Evolutionary conservation across 2,113 vertebrate genomes (phyloP).

Genomic region (Aleadryas rufinucha): DNA sequence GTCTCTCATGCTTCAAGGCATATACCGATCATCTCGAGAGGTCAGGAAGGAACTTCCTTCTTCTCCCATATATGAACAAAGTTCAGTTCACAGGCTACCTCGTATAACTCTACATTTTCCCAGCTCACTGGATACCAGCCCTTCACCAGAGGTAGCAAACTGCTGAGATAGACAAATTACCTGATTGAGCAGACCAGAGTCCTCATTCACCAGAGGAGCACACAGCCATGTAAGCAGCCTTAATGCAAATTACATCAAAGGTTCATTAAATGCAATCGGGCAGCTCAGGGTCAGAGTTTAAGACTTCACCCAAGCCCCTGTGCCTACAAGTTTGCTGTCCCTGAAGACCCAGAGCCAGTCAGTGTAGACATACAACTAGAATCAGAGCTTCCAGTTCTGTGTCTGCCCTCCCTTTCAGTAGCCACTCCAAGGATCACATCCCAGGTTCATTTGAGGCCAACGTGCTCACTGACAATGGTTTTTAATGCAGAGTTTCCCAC

Average conservation of each 20-base stretch:
- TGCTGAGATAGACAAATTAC: not conserved
- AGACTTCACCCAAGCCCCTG: not conserved
- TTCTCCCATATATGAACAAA: not conserved
- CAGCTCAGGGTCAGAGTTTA: not conserved
- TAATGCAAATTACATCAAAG: not conserved
- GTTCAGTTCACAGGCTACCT: not conserved
- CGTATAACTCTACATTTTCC: not conserved
- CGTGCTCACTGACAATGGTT: accelerated
- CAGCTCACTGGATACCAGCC: not conserved
- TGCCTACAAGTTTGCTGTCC: not conserved
- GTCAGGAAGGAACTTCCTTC: slow-evolving; percentile 18
- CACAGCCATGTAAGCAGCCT: not conserved
- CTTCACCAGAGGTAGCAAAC: not conserved
- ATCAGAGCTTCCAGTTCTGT: not conserved
- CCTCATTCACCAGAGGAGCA: not conserved
- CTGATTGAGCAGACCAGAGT: not conserved
- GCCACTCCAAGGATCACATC: not conserved
- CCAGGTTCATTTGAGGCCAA: not conserved
- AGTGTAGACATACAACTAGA: not conserved
- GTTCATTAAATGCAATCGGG: not conserved
- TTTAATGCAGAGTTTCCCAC: not conserved
- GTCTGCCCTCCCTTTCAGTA: not conserved
- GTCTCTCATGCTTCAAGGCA: slow-evolving; percentile 29
- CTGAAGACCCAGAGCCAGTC: not conserved
- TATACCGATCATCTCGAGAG: slow-evolving; percentile 4